phyloP scores from a whole-genome alignment of 1,140 invertebrate species.

The Leptopilina boulardi region DNA sequence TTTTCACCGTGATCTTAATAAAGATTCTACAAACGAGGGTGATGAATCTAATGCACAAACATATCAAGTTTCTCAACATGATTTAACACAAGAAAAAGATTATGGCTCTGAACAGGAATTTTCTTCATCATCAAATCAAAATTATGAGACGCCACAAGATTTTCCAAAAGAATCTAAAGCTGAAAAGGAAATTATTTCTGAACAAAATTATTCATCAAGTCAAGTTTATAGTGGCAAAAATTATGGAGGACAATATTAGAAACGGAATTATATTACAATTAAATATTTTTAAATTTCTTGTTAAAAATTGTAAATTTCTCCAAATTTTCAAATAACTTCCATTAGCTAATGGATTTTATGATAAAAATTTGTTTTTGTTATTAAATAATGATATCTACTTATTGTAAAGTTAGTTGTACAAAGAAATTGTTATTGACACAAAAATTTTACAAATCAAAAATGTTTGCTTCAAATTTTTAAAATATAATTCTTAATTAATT shows the following conservation, averaged over 20 bases:
- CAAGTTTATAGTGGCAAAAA: neutral
- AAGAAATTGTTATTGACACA: no score
- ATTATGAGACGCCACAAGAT: neutral
- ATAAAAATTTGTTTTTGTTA: no score
- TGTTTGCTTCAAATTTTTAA: neutral
- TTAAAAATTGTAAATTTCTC: no score
- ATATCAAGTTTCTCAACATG: neutral
- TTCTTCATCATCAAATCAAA: neutral
- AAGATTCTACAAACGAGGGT: slow-evolving; percentile 24
- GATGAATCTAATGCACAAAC: slow-evolving; percentile 34
- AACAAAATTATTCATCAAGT: neutral
- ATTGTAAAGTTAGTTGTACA: no score
- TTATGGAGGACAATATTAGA: neutral
- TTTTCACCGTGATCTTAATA: slow-evolving; percentile 27
- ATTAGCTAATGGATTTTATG: no score
- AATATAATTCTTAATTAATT: neutral
- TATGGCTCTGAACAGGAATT: neutral
- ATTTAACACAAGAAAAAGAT: neutral
- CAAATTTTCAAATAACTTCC: no score
- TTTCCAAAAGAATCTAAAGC: neutral
- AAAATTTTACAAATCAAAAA: neutral
- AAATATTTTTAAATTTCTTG: no score
- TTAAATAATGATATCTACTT: no score
- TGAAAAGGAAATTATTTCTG: neutral
- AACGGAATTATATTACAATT: neutral